Percentiles rank a stretch among this genome's conserved stretches.
Conservation (phyloP, 2,113 vertebrate species). For the Bettongia penicillata region DNA sequence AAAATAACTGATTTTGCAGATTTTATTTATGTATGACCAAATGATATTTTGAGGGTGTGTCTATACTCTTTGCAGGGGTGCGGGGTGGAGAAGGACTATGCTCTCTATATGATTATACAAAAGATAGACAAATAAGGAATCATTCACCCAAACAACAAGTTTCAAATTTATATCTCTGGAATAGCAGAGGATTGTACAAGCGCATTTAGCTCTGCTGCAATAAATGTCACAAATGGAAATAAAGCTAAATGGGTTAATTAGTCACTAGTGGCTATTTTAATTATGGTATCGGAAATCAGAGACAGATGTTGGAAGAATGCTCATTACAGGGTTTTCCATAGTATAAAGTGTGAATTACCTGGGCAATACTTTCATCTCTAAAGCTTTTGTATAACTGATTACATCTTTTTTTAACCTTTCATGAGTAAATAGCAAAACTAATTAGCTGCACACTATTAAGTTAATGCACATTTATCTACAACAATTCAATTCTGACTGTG, state of each 20-base stretch:
- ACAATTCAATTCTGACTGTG: conserved; percentile 86
- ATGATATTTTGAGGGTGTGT: neutral
- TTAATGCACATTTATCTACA: conserved; percentile 88
- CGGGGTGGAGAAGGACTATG: neutral
- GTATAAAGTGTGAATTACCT: neutral
- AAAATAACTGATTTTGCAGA: neutral
- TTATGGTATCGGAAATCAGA: conserved; percentile 52
- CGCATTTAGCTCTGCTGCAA: conserved; percentile 50
- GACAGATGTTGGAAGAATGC: conserved; percentile 60
- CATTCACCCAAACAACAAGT: neutral
- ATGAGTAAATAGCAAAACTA: conserved; percentile 82
- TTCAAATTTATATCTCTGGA: neutral
- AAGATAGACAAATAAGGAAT: neutral
- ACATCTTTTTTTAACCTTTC: conserved; percentile 77
- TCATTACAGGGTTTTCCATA: conserved; percentile 55
- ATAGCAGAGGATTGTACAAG: conserved; percentile 18
- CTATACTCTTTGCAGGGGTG: neutral
- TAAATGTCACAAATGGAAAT: conserved; percentile 63
- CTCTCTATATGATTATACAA: neutral
- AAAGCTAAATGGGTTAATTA: conserved; percentile 76
- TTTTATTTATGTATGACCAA: neutral
- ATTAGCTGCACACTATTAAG: conserved; percentile 86
- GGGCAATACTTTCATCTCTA: conserved; percentile 56
- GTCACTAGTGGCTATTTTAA: conserved; percentile 65
- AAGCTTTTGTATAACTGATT: conserved; percentile 74